phyloP scores from a whole-genome alignment of 2,888 invertebrate species.

The Yponomeuta sedellus region DNA sequence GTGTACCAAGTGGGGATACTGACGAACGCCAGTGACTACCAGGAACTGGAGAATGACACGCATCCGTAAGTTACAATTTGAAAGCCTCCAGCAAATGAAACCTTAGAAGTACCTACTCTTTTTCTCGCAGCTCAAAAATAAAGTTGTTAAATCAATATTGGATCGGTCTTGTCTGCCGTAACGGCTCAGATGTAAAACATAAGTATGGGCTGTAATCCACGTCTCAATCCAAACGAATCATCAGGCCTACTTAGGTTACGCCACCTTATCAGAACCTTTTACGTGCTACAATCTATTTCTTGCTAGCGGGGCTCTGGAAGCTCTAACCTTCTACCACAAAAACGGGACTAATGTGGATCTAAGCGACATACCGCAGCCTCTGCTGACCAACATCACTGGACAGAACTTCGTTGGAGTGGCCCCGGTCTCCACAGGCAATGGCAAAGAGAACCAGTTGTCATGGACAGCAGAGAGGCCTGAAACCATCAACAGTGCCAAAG shows the following conservation, averaged over 20 bases:
- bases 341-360: constrained; percentile 53
- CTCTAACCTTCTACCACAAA: constrained; percentile 50
- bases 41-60: constrained; percentile 31
- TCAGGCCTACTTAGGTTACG: no score
- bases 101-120: no score
- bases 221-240: no score
- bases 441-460: background rate
- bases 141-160: no score
- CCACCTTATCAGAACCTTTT: no score
- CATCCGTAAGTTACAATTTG: constrained; percentile 27
- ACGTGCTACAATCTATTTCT: no score
- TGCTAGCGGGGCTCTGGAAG: constrained; percentile 53
- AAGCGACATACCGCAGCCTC: constrained; percentile 41
- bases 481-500: background rate
- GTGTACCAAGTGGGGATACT: constrained; percentile 65
- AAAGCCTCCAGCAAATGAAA: no score
- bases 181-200: no score
- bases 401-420: constrained; percentile 52
- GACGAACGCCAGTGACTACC: constrained; percentile 50
- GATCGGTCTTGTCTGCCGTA: no score
- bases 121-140: no score
- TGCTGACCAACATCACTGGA: constrained; percentile 59
- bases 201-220: no score
- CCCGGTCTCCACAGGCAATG: constrained; percentile 25
- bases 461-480: background rate